Evolutionary conservation across 2,888 invertebrate genomes (phyloP).

Genomic region (Axea sp.): DNA sequence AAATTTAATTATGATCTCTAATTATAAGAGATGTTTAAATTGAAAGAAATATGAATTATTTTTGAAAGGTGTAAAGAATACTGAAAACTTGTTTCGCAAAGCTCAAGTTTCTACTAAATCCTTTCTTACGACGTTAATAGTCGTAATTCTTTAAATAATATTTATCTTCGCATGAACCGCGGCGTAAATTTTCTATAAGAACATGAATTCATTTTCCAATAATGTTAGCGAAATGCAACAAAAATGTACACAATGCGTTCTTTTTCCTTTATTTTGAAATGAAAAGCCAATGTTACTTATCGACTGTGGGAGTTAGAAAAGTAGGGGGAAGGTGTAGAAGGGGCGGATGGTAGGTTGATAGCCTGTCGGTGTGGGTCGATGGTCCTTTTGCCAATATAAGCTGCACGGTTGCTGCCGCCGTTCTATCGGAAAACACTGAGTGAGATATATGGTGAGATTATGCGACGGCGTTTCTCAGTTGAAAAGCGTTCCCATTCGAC

Average conservation of each 20-base stretch:
- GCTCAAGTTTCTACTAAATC: no score
- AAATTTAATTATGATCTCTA: no score
- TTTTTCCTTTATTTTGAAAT: conserved; percentile 52
- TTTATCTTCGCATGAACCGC: no score
- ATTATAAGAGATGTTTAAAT: no score
- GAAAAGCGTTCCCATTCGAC: conserved; percentile 77
- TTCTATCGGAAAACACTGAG: conserved; percentile 76
- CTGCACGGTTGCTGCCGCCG: conserved; percentile 64
- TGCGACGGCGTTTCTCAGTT: conserved; percentile 76
- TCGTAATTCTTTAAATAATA: no score
- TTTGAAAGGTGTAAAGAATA: no score
- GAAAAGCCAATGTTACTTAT: conserved; percentile 56
- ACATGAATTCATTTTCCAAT: conserved; percentile 6
- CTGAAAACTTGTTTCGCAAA: no score
- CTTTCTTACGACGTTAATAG: no score
- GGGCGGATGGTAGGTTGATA: conserved; percentile 38
- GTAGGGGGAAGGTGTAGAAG: not conserved
- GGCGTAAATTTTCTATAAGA: not conserved
- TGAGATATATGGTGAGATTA: conserved; percentile 78
- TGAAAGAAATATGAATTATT: no score
- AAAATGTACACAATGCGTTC: conserved; percentile 11
- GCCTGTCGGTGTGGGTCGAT: conserved; percentile 62
- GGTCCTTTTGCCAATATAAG: conserved; percentile 69
- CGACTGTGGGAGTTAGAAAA: conserved; percentile 34
- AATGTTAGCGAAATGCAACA: conserved; percentile 3